Conservation (phyloP, 2,797 vertebrate species). For the Benthosema pterotum region DNA sequence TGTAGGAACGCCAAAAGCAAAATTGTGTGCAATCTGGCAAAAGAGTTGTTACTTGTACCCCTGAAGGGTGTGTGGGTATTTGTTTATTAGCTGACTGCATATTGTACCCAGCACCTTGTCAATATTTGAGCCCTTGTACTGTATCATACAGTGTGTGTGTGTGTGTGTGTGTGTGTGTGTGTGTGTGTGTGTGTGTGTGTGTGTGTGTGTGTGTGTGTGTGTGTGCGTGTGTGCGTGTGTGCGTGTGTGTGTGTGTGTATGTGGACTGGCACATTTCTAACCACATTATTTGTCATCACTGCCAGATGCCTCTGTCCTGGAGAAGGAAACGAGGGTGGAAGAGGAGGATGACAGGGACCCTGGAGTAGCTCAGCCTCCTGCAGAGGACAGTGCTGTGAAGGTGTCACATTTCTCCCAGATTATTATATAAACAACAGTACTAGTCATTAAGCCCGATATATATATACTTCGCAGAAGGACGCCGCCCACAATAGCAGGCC, state of each 20-base stretch:
- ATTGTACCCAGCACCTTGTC: no score
- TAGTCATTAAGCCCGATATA: no score
- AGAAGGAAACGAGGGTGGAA: slow-evolving; percentile 42
- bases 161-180: slow-evolving; percentile 6
- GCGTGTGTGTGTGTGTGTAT: background rate
- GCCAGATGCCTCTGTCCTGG: slow-evolving; percentile 46
- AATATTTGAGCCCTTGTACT: no score
- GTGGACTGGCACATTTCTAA: slow-evolving; percentile 4
- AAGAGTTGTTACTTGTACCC: no score
- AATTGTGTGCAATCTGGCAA: no score
- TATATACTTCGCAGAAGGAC: no score
- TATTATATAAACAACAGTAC: no score
- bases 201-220: background rate
- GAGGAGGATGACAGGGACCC: slow-evolving; percentile 60
- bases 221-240: background rate
- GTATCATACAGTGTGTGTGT: slow-evolving; percentile 10
- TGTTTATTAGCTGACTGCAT: no score
- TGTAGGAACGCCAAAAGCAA: no score
- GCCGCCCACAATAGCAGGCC: no score
- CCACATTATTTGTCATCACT: slow-evolving; percentile 2
- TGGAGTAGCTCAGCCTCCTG: slow-evolving; percentile 47
- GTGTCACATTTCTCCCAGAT: slow-evolving; percentile 30
- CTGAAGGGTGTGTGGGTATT: no score
- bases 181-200: background rate
- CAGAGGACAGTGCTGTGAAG: slow-evolving; percentile 58